These are phyloP conservation scores for Peromyscus aztecus DNA, from an alignment of 2,797 vertebrate species.

Conservation along the genomic window DNA sequence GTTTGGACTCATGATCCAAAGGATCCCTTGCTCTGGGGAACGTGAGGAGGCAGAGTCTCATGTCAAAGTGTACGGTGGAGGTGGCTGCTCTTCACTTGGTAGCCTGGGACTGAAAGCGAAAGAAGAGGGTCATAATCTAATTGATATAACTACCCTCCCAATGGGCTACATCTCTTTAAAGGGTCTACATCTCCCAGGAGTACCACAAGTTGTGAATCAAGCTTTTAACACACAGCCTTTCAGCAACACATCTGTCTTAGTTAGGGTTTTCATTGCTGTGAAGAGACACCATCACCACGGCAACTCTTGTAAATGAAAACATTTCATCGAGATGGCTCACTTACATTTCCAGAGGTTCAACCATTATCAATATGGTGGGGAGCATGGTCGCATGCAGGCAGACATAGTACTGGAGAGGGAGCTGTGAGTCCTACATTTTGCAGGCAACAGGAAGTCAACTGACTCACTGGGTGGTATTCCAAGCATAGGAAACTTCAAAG, in stretches of 20 bases:
- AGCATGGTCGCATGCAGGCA: not conserved
- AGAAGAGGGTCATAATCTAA: not conserved
- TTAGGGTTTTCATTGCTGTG: not conserved
- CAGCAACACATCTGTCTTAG: not conserved
- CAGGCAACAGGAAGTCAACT: not conserved
- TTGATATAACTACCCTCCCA: not conserved
- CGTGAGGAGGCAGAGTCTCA: not conserved
- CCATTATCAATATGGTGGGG: not conserved
- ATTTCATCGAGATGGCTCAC: not conserved
- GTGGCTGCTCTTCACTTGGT: not conserved
- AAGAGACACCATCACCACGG: not conserved
- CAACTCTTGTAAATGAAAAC: not conserved
- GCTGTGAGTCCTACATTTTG: not conserved
- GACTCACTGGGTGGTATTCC: not conserved
- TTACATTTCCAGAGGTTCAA: not conserved
- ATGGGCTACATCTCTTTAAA: not conserved
- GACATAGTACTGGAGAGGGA: not conserved
- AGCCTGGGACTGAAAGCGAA: not conserved
- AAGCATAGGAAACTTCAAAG: not conserved
- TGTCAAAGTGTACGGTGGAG: accelerated
- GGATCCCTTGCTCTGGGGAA: not conserved
- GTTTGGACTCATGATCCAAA: not conserved
- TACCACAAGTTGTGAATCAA: not conserved
- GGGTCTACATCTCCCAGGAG: not conserved
- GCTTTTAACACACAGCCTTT: not conserved